Evolutionary conservation across 2,888 invertebrate genomes (phyloP), one percentile per base, ranked within the genome.

Genomic region (Scaptomyza reducta): DNA sequence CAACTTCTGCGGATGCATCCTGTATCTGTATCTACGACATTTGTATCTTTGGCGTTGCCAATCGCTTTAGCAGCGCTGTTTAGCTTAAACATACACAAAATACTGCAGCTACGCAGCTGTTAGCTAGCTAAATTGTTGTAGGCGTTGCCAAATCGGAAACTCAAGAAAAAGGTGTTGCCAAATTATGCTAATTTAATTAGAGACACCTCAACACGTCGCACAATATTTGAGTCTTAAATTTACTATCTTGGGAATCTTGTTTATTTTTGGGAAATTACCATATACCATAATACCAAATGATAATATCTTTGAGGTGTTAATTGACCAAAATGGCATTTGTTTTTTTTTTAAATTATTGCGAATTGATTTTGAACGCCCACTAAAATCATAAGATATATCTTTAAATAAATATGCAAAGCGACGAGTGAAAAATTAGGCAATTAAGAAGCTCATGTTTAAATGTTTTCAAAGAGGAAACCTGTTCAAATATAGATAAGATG

Each of bases 141-240:
- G 83, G 83, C 66, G 84, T 77, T 58, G 60, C 58, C 47, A 63
- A 54, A 63, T 33, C 11, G 3, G 25, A 42, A 61, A 16, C 46
- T 41, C 47, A 31, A 14, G 5, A 14, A 62, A 72, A 70, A 77
- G 87, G 84, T 84, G 88, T 79, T 85, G 88, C 87, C 87, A 80
- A 85, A 85, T 85, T 85, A 88, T 88, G 87, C 84, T 80, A 85
- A 85, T 88, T 73, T 50, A 88, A 84, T 79, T 79, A 70, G 79
- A 50, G 61, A 57, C 51, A 33, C 72, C 45, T 16, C 55, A 18
- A 6, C 33, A 22, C 6, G 35, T 35, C 6, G 14, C 27, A 1
- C n/a, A n/a, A 7, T 14, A 38, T 38, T 38, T 38, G 14, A 14
- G 14, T 14, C 3, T 1, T 5, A 35, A 35, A 35, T 35, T 35